A percentile compares a stretch with the other conserved stretches of the same genome.
These are phyloP conservation scores for Ictalurus furcatus DNA, from an alignment of 2,113 vertebrate genomes.

Conservation along the genomic window DNA sequence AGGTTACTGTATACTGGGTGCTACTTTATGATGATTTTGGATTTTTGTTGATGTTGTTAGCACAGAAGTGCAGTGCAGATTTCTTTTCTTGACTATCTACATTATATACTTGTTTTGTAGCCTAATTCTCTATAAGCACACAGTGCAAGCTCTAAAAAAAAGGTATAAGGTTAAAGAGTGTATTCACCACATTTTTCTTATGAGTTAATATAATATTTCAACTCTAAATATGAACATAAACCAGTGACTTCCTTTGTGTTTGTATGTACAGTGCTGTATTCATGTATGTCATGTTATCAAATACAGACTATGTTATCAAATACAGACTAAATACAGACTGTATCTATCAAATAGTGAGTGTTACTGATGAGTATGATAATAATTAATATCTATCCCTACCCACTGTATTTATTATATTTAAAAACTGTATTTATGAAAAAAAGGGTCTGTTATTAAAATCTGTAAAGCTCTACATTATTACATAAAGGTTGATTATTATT, in stretches of 20 bases:
- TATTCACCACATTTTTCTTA: neutral
- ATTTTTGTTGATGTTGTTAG: neutral
- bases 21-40: neutral
- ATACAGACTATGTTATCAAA: too few relatives aligned
- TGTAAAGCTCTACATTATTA: neutral
- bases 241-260: neutral
- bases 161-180: neutral
- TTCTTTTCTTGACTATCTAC: neutral
- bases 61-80: neutral
- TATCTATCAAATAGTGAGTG: neutral
- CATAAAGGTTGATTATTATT: neutral
- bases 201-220: neutral
- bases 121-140: neutral
- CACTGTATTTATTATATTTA: too few relatives aligned
- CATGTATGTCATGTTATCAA: neutral
- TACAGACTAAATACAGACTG: neutral
- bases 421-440: neutral
- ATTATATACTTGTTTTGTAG: neutral
- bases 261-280: neutral
- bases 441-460: neutral
- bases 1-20: neutral
- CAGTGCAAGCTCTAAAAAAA: neutral
- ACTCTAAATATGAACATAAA: neutral
- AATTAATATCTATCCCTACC: neutral
- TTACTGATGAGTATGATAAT: neutral